These are phyloP conservation scores for Fukomys damarensis DNA, from an alignment of 2,113 vertebrate genomes.

Conservation along the genomic window DNA sequence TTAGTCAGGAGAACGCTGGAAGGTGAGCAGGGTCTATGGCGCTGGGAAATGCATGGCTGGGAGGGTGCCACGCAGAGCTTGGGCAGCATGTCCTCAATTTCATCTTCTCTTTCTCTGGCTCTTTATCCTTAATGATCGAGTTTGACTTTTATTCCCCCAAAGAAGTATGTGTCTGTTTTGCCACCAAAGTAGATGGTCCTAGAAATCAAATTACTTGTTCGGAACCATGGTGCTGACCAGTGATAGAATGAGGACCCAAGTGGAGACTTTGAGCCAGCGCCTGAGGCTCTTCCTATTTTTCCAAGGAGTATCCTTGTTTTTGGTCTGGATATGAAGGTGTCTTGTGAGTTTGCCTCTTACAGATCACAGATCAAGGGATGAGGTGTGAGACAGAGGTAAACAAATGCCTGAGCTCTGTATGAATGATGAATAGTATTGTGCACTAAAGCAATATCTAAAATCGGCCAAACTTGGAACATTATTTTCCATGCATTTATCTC, in stretches of 20 bases:
- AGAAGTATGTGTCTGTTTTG: not conserved
- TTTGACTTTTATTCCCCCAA: constrained; percentile 31
- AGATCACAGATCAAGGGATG: not conserved
- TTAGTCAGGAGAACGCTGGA: not conserved
- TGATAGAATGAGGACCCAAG: not conserved
- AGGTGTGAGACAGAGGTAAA: not conserved
- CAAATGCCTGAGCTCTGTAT: not conserved
- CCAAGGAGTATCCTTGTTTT: not conserved
- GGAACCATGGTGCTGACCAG: not conserved
- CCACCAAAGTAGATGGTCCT: not conserved
- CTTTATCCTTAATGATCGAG: not conserved
- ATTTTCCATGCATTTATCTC: not conserved
- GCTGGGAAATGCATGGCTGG: not conserved
- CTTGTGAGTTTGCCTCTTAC: not conserved
- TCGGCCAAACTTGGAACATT: not conserved
- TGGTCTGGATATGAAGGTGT: not conserved
- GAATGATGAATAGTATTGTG: not conserved
- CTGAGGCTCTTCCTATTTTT: not conserved
- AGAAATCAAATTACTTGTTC: not conserved
- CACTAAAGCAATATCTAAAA: not conserved
- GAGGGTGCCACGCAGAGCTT: not conserved
- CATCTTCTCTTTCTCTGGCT: not conserved
- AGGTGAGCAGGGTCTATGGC: not conserved
- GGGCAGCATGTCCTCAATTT: not conserved
- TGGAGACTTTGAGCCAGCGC: not conserved